Conservation (phyloP, 2,113 vertebrate genomes). For the Chaetops frenatus region DNA sequence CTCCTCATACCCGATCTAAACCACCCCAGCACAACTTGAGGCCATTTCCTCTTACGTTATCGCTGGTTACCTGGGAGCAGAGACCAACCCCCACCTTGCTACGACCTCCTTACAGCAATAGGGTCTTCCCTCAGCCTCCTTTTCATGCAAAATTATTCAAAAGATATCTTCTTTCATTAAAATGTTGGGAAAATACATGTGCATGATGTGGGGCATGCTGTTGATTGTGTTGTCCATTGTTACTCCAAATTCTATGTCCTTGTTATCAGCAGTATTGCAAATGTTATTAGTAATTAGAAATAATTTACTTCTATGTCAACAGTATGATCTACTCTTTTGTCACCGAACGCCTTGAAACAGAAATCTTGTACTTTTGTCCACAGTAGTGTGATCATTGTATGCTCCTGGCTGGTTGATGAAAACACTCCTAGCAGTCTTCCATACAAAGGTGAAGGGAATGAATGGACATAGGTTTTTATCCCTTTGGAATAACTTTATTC, state of each 20-base stretch:
- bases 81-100: neutral
- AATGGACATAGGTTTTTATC: rapidly evolving
- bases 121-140: neutral
- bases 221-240: neutral
- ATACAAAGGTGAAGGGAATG: neutral
- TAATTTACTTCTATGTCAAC: neutral
- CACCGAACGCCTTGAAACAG: neutral
- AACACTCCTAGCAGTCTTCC: neutral
- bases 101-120: neutral
- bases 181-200: neutral
- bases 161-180: neutral
- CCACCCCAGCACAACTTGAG: neutral
- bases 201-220: neutral
- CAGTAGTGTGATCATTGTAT: neutral
- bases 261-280: neutral
- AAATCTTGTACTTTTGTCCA: neutral
- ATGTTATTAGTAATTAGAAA: neutral
- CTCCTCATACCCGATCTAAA: neutral
- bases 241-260: neutral
- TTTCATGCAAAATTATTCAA: neutral
- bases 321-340: neutral
- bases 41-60: neutral
- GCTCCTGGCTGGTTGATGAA: neutral
- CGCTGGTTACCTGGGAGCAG: neutral
- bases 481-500: neutral